Base-by-base conservation (phyloP, 2,797 vertebrate species). In the Orestias chungarensis region DNA sequence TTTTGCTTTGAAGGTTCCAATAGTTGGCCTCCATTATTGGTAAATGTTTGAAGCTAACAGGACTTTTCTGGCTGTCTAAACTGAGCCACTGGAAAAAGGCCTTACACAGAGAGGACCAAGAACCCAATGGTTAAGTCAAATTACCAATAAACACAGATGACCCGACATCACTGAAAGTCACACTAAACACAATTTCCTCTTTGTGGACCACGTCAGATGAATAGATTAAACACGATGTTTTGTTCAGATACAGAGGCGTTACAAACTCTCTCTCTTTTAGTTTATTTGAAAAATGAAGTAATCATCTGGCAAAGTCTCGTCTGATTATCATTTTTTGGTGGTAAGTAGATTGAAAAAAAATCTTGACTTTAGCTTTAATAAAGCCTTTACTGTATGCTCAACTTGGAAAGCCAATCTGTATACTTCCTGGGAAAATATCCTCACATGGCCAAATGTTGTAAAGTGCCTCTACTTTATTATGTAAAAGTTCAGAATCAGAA, bases 111-210 rank as follows among this genome's bases (percentile, higher is more conserved):
- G n/a, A n/a, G n/a, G n/a, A n/a, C n/a, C n/a, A n/a, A n/a, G n/a
- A n/a, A n/a, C n/a, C n/a, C n/a, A n/a, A n/a, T n/a, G n/a, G n/a
- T n/a, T n/a, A n/a, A n/a, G n/a, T n/a, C n/a, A n/a, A n/a, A n/a
- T 47, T 11, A 66, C 38, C 72, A 68, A 62, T 49, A 57, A 59
- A 61, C 50, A 57, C 18, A 27, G 17, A 31, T 33, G 29, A 57
- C 54, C 29, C 27, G 2, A 31, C 20, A 17, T 31, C 14, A 64
- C 25, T 43, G 15, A 3, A 44, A 65, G 5, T 27, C 17, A 54
- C 18, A 50, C 25, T 4, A 55, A n/a, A n/a, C n/a, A n/a, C n/a
- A n/a, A n/a, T n/a, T n/a, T n/a, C n/a, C n/a, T n/a, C n/a, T n/a
- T n/a, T n/a, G n/a, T n/a, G n/a, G n/a, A n/a, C n/a, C n/a, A n/a